phyloP scores from a whole-genome alignment of 2,113 vertebrate genomes.

The Chrysochloris asiatica region DNA sequence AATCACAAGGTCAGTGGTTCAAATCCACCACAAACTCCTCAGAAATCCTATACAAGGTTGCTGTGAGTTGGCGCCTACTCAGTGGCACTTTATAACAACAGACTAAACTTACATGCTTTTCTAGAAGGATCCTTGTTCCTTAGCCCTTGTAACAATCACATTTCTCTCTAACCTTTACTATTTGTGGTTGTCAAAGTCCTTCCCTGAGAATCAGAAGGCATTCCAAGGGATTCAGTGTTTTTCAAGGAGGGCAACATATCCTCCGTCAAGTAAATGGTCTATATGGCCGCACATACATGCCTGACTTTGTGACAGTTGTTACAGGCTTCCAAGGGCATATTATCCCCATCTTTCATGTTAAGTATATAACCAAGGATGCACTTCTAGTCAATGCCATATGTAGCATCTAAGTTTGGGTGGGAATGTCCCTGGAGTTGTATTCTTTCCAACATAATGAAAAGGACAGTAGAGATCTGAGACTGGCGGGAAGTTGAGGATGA shows the following conservation, averaged over 20 bases:
- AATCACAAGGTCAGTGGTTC: no score
- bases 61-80: no score
- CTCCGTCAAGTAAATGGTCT: not conserved
- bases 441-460: not conserved
- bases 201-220: not conserved
- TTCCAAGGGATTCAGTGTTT: not conserved
- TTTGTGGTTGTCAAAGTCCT: not conserved
- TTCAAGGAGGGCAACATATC: not conserved
- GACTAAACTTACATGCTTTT: not conserved
- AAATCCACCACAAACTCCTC: no score
- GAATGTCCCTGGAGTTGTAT: not conserved
- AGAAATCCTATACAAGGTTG: no score
- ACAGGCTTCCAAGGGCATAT: not conserved
- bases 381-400: not conserved
- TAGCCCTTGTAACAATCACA: not conserved
- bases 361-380: not conserved
- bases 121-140: not conserved
- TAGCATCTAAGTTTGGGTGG: not conserved
- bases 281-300: not conserved
- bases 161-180: not conserved
- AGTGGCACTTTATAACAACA: no score
- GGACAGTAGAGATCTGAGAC: constrained; percentile 1
- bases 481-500: not conserved
- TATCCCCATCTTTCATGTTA: not conserved
- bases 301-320: not conserved